A percentile compares a stretch with the other conserved stretches of the same genome.
These are phyloP conservation scores for Alosa sapidissima DNA, from an alignment of 2,797 vertebrate genomes.

Conservation along the genomic window DNA sequence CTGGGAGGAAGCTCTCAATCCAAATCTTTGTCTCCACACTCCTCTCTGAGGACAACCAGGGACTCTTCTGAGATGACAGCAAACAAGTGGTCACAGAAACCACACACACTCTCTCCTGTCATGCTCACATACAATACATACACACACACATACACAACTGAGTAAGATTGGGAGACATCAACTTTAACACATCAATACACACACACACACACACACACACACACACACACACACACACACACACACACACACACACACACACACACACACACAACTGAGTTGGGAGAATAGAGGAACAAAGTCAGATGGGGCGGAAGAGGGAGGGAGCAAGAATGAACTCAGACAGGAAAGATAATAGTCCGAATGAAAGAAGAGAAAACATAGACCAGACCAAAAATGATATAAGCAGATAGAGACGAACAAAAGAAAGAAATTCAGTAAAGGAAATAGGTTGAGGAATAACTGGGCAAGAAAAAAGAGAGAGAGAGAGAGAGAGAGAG, in stretches of 20 bases:
- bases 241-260: too few relatives aligned
- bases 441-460: not conserved
- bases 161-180: too few relatives aligned
- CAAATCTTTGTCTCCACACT: constrained; percentile 14
- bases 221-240: too few relatives aligned
- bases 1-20: constrained; percentile 34
- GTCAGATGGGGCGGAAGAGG: not conserved
- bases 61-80: constrained; percentile 32
- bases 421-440: not conserved
- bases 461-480: not conserved
- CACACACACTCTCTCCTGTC: constrained; percentile 42
- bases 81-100: constrained; percentile 39
- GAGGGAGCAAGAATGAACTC: not conserved
- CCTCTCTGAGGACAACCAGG: not conserved
- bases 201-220: too few relatives aligned
- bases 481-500: not conserved
- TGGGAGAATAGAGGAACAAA: not conserved
- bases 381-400: not conserved
- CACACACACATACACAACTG: too few relatives aligned
- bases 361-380: not conserved
- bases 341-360: constrained; percentile 17
- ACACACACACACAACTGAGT: not conserved
- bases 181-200: too few relatives aligned
- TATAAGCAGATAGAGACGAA: not conserved
- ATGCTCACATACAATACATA: not conserved